A percentile compares a stretch with the other conserved stretches of the same genome.
phyloP scores from a whole-genome alignment of 2,888 invertebrate species.

The Dorcus hopei region DNA sequence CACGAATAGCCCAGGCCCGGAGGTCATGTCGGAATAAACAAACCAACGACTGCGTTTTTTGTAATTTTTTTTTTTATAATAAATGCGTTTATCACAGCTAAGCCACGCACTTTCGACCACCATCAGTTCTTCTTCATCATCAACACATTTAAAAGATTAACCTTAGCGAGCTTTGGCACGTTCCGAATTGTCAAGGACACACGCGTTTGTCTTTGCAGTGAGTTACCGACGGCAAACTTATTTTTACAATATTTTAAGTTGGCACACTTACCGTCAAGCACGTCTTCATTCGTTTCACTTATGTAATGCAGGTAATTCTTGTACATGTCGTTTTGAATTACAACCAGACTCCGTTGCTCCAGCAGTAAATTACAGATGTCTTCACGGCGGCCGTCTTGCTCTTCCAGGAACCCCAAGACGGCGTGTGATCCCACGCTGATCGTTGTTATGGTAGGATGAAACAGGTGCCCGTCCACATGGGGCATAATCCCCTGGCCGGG shows the following conservation, averaged over 20 bases:
- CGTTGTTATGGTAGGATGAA: conserved; percentile 89
- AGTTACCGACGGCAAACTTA: conserved; percentile 55
- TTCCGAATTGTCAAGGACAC: conserved; percentile 89
- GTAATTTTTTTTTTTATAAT: neutral
- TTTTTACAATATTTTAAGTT: conserved; percentile 65
- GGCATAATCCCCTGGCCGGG: conserved; percentile 96
- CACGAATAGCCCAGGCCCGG: conserved; percentile 43
- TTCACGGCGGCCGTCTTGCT: conserved; percentile 45
- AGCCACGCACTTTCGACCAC: neutral
- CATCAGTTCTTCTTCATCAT: conserved; percentile 7
- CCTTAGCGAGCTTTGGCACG: conserved; percentile 82
- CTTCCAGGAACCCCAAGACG: conserved; percentile 78
- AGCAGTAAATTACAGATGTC: conserved; percentile 72
- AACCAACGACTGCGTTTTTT: neutral
- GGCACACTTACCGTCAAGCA: conserved; percentile 56
- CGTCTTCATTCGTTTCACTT: conserved; percentile 66
- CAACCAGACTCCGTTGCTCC: conserved; percentile 83
- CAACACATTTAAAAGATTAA: conserved; percentile 56
- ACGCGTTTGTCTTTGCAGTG: conserved; percentile 64
- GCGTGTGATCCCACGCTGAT: conserved; percentile 89
- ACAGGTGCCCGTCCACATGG: conserved; percentile 93
- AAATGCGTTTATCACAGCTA: neutral
- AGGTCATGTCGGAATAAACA: conserved; percentile 44
- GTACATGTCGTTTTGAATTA: conserved; percentile 82
- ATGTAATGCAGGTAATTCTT: conserved; percentile 83